These are phyloP conservation scores for Neoscelio sp. DNA, from an alignment of 2,888 invertebrate genomes.

Conservation along the genomic window DNA sequence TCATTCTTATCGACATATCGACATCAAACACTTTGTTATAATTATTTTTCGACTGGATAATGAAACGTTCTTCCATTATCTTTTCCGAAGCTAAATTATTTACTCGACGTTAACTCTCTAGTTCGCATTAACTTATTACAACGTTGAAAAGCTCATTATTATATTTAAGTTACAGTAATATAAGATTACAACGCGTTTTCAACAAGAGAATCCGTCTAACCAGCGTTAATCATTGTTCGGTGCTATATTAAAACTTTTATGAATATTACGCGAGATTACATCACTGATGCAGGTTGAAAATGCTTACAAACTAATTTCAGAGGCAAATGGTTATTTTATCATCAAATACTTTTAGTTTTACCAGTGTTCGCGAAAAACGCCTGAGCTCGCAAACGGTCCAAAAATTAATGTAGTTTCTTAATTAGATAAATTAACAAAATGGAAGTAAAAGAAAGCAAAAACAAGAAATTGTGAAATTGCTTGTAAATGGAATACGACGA, in stretches of 20 bases:
- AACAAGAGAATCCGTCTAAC: no score
- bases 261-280: conserved; percentile 3
- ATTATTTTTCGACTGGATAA: conserved; percentile 5
- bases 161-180: not conserved
- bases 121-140: not conserved
- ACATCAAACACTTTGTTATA: conserved; percentile 3
- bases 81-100: no score
- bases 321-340: not conserved
- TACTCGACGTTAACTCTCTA: no score
- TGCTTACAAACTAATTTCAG: not conserved
- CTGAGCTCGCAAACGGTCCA: no score
- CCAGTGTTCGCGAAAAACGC: no score
- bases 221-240: conserved; percentile 4
- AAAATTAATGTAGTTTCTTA: no score
- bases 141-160: not conserved
- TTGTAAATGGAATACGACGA: no score
- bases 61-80: no score
- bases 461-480: no score
- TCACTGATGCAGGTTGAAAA: conserved; percentile 1
- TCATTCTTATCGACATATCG: not conserved
- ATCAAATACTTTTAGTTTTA: no score
- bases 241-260: conserved; percentile 20
- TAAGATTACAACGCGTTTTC: not conserved
- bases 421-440: no score
- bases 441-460: no score